Percentiles rank a stretch among this genome's conserved stretches.
phyloP scores from a whole-genome alignment of 2,797 vertebrate species.

The Myotis myotis region DNA sequence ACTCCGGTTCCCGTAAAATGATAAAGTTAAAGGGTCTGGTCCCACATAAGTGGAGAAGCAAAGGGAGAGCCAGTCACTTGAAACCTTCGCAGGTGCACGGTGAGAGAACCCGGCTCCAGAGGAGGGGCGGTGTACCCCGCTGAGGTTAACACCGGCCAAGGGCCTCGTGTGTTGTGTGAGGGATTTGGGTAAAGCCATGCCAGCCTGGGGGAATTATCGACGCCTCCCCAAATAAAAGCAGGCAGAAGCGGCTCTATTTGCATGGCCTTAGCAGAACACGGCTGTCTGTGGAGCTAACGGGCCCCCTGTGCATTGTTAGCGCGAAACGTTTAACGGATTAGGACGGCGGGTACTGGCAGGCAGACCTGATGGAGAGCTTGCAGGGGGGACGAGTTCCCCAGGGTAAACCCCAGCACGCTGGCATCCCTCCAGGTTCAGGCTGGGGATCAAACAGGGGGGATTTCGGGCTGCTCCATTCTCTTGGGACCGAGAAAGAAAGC shows the following conservation, averaged over 20 bases:
- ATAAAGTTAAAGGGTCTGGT: slow-evolving; percentile 11
- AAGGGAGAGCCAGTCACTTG: slow-evolving; percentile 19
- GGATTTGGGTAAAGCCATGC: neutral
- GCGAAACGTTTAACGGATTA: slow-evolving; percentile 70
- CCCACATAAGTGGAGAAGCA: neutral
- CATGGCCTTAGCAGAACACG: slow-evolving; percentile 45
- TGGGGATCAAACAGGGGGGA: slow-evolving; percentile 35
- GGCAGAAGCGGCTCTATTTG: slow-evolving; percentile 45
- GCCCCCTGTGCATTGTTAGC: slow-evolving; percentile 36
- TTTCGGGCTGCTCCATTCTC: slow-evolving; percentile 26
- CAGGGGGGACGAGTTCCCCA: slow-evolving; percentile 48
- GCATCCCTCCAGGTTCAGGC: slow-evolving; percentile 49
- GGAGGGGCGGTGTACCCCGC: neutral
- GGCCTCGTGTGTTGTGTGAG: neutral
- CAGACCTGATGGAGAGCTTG: slow-evolving; percentile 59
- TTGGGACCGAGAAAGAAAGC: neutral
- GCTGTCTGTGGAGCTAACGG: slow-evolving; percentile 50
- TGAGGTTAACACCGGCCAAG: slow-evolving; percentile 36
- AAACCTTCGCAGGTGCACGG: slow-evolving; percentile 7
- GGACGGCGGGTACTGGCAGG: neutral
- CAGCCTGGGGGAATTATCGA: slow-evolving; percentile 8
- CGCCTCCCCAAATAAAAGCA: slow-evolving; percentile 51
- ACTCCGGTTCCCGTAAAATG: neutral
- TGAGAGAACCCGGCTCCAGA: neutral
- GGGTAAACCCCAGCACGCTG: slow-evolving; percentile 58